Evolutionary conservation across 2,888 invertebrate species (phyloP).

Genomic region (Microctonus brassicae): DNA sequence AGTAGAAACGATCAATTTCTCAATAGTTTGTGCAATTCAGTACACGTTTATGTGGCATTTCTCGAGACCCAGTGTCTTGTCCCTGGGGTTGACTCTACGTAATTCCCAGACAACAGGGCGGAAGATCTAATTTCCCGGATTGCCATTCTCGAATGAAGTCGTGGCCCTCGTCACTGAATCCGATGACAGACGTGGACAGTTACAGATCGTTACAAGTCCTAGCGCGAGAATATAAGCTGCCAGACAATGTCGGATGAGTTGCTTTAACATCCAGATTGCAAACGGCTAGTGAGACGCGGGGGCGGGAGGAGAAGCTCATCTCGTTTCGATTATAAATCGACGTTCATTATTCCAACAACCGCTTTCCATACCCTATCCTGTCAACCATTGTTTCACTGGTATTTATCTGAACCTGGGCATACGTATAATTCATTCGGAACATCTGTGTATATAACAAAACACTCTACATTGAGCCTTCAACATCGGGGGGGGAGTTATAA

Average conservation of each 20-base stretch:
- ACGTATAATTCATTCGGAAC: constrained; percentile 2
- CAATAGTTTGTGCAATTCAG: constrained; percentile 21
- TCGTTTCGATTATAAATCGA: constrained; percentile 31
- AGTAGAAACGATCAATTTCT: constrained; percentile 20
- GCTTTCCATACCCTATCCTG: constrained; percentile 16
- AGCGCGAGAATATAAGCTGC: constrained; percentile 11
- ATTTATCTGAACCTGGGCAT: constrained; percentile 18
- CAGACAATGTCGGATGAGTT: constrained; percentile 14
- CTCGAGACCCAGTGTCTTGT: constrained; percentile 36
- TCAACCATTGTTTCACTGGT: constrained; percentile 19
- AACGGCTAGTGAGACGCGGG: constrained; percentile 22
- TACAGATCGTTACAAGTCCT: constrained; percentile 52
- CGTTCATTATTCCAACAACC: constrained; percentile 27
- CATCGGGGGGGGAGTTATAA: constrained; percentile 11
- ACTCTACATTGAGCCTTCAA: constrained; percentile 18
- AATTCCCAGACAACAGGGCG: constrained; percentile 55
- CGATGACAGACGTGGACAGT: constrained; percentile 45
- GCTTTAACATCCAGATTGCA: constrained; percentile 35
- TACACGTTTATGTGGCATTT: constrained; percentile 28
- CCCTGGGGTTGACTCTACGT: constrained; percentile 49
- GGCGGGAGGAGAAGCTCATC: constrained; percentile 24
- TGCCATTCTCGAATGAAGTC: constrained; percentile 50
- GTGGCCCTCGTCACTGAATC: constrained; percentile 45
- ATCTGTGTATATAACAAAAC: neutral
- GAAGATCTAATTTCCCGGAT: constrained; percentile 60